Conservation (phyloP, 2,888 invertebrate species). For the Leucozona laternaria region DNA sequence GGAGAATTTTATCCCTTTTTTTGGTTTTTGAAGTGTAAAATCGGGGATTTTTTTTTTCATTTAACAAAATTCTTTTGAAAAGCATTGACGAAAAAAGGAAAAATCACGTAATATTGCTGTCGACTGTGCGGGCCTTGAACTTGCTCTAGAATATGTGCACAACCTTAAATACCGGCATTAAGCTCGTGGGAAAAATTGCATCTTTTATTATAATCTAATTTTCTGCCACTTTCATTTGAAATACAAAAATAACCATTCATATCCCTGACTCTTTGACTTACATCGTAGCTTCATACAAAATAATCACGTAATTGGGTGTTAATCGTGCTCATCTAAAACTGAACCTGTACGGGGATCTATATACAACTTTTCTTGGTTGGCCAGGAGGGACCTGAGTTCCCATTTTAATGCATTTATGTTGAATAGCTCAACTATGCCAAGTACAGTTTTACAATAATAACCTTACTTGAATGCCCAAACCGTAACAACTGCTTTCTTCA, state of each 20-base stretch:
- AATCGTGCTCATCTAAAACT: slow-evolving; percentile 23
- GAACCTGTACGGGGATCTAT: slow-evolving; percentile 6
- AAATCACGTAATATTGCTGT: too few species aligned
- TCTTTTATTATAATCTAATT: not conserved
- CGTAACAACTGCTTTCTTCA: slow-evolving; percentile 6
- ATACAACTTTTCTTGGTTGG: not conserved
- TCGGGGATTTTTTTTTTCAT: too few species aligned
- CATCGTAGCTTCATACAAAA: slow-evolving; percentile 14
- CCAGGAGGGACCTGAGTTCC: slow-evolving; percentile 14
- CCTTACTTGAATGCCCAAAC: slow-evolving; percentile 21
- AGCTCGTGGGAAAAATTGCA: not conserved
- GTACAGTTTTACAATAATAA: slow-evolving; percentile 21
- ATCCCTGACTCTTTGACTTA: slow-evolving; percentile 17
- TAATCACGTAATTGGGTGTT: slow-evolving; percentile 41
- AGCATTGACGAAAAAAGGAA: too few species aligned
- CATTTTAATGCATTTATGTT: slow-evolving; percentile 4
- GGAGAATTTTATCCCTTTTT: too few species aligned
- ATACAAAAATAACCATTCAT: not conserved
- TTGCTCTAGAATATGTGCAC: too few species aligned
- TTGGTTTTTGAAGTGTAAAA: too few species aligned
- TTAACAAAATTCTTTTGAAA: too few species aligned
- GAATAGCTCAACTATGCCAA: slow-evolving; percentile 16
- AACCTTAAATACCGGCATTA: not conserved
- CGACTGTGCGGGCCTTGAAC: too few species aligned
- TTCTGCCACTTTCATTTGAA: slow-evolving; percentile 22